Percentiles rank a stretch among this genome's conserved stretches.
phyloP scores from a whole-genome alignment of 2,113 vertebrate genomes.

The Sander vitreus region DNA sequence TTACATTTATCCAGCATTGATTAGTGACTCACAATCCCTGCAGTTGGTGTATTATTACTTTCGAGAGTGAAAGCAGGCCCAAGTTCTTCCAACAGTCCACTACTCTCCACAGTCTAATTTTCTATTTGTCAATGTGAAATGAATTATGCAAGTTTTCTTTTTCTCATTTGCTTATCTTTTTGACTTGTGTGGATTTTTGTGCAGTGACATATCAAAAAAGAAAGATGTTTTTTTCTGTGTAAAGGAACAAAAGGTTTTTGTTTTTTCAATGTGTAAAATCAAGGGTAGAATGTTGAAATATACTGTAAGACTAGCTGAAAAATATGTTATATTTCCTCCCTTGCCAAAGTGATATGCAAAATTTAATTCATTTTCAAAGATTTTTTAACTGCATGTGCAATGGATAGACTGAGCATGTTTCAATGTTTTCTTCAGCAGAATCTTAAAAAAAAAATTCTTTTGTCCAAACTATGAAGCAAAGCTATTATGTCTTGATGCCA shows the following conservation, averaged over 20 bases:
- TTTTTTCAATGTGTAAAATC: conserved; percentile 70
- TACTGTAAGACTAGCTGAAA: conserved; percentile 61
- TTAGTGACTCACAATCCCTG: conserved; percentile 31
- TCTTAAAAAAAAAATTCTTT: conserved; percentile 70
- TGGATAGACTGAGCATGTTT: conserved; percentile 82
- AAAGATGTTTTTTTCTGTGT: conserved; percentile 67
- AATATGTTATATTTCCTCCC: conserved; percentile 72
- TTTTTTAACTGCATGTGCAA: conserved; percentile 80
- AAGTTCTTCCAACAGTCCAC: conserved; percentile 68
- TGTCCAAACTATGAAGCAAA: conserved; percentile 66
- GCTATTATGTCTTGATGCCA: conserved; percentile 75
- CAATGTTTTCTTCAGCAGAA: conserved; percentile 69
- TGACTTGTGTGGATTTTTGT: conserved; percentile 79
- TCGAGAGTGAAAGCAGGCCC: conserved; percentile 5
- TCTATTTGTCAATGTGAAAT: conserved; percentile 78
- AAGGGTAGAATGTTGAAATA: conserved; percentile 70
- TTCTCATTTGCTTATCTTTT: conserved; percentile 73
- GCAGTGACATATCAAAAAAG: conserved; percentile 79
- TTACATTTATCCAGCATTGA: conserved; percentile 54
- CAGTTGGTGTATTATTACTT: background rate
- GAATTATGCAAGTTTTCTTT: conserved; percentile 75
- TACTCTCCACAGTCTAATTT: conserved; percentile 71
- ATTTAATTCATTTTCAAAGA: conserved; percentile 64
- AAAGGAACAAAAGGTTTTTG: conserved; percentile 67
- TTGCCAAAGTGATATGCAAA: conserved; percentile 85